Evolutionary conservation across 2,797 vertebrate species (phyloP).

Genomic region (Myotis pilosus): DNA sequence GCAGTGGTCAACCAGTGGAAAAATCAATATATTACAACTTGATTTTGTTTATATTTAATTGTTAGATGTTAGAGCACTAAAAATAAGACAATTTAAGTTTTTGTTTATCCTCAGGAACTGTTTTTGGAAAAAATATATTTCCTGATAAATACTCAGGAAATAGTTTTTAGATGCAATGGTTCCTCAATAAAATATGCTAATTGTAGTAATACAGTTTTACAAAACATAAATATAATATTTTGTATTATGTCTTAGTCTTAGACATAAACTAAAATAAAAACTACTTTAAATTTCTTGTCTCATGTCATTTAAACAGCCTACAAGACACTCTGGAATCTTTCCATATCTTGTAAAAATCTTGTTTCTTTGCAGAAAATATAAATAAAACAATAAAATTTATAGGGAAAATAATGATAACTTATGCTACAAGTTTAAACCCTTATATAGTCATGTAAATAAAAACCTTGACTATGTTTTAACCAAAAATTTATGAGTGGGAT

Average conservation of each 20-base stretch:
- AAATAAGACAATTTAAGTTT: background rate
- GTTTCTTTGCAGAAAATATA: background rate
- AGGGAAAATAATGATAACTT: background rate
- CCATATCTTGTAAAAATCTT: background rate
- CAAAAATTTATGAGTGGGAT: background rate
- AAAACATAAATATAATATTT: background rate
- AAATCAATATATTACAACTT: background rate
- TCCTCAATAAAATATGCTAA: background rate
- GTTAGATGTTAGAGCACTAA: background rate
- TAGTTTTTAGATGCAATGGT: background rate
- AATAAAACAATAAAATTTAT: background rate
- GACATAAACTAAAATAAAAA: slow-evolving; percentile 20
- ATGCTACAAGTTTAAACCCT: background rate
- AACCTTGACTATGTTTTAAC: background rate
- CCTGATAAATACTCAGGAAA: background rate
- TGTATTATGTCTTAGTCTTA: background rate
- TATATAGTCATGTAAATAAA: background rate
- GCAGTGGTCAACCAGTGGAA: background rate
- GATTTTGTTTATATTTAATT: background rate
- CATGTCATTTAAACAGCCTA: background rate
- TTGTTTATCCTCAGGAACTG: background rate
- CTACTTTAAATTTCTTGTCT: background rate
- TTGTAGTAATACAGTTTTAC: background rate
- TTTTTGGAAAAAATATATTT: background rate
- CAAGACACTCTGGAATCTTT: background rate